Base-by-base conservation (phyloP, 2,113 vertebrate genomes). In the Lepus europaeus region DNA sequence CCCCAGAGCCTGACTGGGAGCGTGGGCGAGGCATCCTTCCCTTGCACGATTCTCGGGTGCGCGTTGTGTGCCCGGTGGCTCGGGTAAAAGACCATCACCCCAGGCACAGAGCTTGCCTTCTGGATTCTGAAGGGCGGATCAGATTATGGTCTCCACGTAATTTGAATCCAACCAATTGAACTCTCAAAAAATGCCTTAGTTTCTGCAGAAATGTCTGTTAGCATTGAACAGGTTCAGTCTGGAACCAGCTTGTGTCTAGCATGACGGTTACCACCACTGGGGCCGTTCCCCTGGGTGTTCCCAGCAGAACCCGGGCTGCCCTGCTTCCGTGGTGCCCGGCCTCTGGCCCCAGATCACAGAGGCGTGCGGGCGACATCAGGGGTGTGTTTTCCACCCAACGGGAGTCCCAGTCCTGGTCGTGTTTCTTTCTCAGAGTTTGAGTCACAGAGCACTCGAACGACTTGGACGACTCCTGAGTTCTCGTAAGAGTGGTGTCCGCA, bases 141-240 rank as follows among this genome's bases (percentile, higher is more conserved):
- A 51, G n/a, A 14, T 51, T 49, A 64, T 59, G 49, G 49, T 89
- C 27, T 85, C 56, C 51, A 79, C 27, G 17, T 64, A 91, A 68
- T 76, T 81, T 76, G 13, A 94, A 69, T 93, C 73, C n/a, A 68
- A 68, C 69, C 70, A 25, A 10, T 36, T 70, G 20, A 76, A 63
- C 68, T 95, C 91, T 69, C 73, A 39, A 83, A 79, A 87, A 83
- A 87, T 78, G 59, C 51, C 76, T 95, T 89, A 39, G 39, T 83
- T 78, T 68, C 19, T 13, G 70, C 76, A n/a, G 88, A 73, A 90
- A 89, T 89, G 11, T 29, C 49, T 79, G 31, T 51, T 86, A 61
- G 69, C 69, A 19, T 31, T 82, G 70, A 74, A 74, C 17, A 73
- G 27, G 10, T 36, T 68, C 72, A n/a, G 59, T 72, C 22, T 82